Percentiles rank a stretch among this genome's conserved stretches.
Conservation (phyloP, 1,140 invertebrate species). For the Diachasmimorpha longicaudata region DNA sequence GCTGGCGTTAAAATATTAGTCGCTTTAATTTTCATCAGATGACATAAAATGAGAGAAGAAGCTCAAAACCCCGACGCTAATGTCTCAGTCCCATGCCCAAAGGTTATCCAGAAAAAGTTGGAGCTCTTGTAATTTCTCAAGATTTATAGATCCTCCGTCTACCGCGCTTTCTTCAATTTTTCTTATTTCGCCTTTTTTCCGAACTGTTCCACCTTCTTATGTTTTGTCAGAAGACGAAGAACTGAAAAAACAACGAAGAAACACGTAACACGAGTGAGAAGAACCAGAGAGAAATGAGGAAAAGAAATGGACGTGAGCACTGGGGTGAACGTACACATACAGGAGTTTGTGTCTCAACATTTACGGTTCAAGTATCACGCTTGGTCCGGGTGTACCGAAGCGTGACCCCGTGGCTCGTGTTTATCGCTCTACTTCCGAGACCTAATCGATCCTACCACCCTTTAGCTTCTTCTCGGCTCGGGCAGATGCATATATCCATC, state of each 20-base stretch:
- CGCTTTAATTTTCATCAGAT: not conserved
- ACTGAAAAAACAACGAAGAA: not conserved
- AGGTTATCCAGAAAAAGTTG: not conserved
- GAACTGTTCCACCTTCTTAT: not conserved
- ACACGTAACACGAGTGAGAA: not conserved
- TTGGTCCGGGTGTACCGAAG: slow-evolving; percentile 36
- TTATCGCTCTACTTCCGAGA: slow-evolving; percentile 48
- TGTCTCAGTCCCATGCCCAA: not conserved
- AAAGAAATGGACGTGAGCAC: slow-evolving; percentile 2
- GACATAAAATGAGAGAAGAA: not conserved
- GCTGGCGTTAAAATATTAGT: not conserved
- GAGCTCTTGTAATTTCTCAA: slow-evolving; percentile 19
- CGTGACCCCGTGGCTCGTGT: slow-evolving; percentile 42
- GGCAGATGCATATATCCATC: not conserved
- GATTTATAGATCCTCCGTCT: slow-evolving; percentile 18
- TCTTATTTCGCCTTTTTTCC: not conserved
- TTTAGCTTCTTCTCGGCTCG: not conserved
- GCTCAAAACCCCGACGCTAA: not conserved
- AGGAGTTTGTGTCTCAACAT: not conserved
- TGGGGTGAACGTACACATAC: not conserved
- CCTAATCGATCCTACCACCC: slow-evolving; percentile 42
- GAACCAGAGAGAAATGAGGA: not conserved
- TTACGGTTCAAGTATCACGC: slow-evolving; percentile 9
- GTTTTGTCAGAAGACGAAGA: not conserved
- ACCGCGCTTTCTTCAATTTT: not conserved